Percentiles rank a stretch among this genome's conserved stretches.
These are phyloP conservation scores for Sceloporus undulatus DNA, from an alignment of 2,113 vertebrate species.

Conservation along the genomic window DNA sequence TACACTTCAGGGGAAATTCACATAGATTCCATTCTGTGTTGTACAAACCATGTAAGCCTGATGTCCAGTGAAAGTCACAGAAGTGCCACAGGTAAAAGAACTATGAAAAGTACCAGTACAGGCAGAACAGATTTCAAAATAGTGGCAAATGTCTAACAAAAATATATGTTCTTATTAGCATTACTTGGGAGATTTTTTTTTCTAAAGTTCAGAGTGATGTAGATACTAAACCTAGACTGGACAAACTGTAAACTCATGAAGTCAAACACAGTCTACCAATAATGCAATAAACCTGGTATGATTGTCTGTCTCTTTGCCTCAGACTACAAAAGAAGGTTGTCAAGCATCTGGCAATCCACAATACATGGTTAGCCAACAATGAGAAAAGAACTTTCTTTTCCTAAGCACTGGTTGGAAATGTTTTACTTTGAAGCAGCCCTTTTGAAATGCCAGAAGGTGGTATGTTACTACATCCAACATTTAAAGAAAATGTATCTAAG, in stretches of 20 bases:
- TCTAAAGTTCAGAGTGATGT: not conserved
- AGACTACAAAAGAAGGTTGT: not conserved
- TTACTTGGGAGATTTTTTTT: not conserved
- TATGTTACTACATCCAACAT: not conserved
- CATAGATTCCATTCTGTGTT: not conserved
- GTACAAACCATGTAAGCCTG: not conserved
- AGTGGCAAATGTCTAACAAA: not conserved
- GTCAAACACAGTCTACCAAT: not conserved
- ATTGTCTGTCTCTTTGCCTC: not conserved
- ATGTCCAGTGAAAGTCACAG: not conserved
- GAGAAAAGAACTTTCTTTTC: too few relatives aligned
- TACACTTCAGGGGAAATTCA: not conserved
- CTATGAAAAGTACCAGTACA: not conserved
- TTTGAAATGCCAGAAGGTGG: not conserved
- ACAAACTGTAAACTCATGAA: not conserved
- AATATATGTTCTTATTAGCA: not conserved
- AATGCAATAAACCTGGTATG: not conserved
- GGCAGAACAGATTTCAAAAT: not conserved
- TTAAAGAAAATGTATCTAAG: not conserved
- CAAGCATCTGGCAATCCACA: not conserved
- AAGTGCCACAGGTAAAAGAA: not conserved
- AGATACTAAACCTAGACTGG: not conserved
- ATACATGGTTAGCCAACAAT: too few relatives aligned
- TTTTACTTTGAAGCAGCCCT: not conserved
- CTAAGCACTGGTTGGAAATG: not conserved